phyloP scores from a whole-genome alignment of 2,113 vertebrate genomes.

The Zeus faber region DNA sequence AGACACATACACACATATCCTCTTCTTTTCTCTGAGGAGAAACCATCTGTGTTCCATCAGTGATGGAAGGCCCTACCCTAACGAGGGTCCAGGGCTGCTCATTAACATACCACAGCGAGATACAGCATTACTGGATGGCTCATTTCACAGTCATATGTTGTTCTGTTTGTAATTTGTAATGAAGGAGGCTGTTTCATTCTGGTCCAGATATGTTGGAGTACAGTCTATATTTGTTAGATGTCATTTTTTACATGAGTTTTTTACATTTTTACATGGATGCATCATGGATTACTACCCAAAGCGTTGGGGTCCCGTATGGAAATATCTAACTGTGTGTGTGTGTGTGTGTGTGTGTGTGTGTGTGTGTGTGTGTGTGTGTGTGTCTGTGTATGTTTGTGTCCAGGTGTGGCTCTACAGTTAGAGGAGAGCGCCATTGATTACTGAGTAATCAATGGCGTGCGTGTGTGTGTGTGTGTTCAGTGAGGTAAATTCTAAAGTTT shows the following conservation, averaged over 20 bases:
- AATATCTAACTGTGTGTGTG: neutral
- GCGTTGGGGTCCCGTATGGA: neutral
- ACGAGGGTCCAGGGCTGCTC: neutral
- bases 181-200: too few species aligned
- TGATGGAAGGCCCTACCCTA: conserved; percentile 23
- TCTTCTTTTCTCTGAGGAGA: conserved; percentile 20
- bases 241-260: neutral
- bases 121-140: too few species aligned
- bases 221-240: too few species aligned
- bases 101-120: too few species aligned
- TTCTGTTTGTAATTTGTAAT: too few species aligned
- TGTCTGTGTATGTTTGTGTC: neutral
- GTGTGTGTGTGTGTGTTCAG: neutral
- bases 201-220: too few species aligned
- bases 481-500: conserved; percentile 3
- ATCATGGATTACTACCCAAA: neutral
- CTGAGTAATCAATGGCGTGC: too few species aligned
- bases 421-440: too few species aligned
- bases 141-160: too few species aligned
- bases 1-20: conserved; percentile 21
- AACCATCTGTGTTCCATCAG: conserved; percentile 56
- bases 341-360: neutral
- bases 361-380: neutral
- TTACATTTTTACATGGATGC: neutral
- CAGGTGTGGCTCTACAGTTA: too few species aligned